Conservation (phyloP, 1,140 invertebrate genomes). For the Eupristina koningsbergeri region DNA sequence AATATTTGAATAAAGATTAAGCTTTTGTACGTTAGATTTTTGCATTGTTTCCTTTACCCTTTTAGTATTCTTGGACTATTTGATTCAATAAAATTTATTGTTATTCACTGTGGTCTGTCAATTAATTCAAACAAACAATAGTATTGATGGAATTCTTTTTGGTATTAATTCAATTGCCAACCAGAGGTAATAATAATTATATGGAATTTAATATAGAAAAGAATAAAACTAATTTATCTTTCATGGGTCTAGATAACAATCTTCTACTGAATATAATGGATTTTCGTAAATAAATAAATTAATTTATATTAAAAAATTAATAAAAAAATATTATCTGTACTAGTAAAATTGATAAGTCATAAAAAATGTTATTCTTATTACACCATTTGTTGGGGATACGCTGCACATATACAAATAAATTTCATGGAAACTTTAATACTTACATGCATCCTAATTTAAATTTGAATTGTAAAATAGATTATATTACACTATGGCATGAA, state of each 20-base stretch:
- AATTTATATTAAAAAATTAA: not conserved
- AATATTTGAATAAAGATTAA: not conserved
- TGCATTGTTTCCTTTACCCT: no score
- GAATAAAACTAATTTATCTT: not conserved
- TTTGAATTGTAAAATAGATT: not conserved
- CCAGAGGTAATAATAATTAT: no score
- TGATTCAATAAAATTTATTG: no score
- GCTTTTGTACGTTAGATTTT: not conserved
- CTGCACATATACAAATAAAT: not conserved
- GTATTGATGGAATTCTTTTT: no score
- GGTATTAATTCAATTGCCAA: no score
- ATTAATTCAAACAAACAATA: no score
- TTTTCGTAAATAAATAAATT: not conserved
- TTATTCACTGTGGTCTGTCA: no score
- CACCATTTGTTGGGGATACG: not conserved
- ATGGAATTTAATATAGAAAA: no score
- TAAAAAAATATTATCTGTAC: not conserved
- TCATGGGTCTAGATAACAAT: not conserved
- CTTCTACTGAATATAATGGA: not conserved
- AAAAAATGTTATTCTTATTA: not conserved
- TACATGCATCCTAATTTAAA: not conserved
- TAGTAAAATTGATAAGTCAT: not conserved
- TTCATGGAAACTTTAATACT: not conserved
- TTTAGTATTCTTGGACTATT: no score
- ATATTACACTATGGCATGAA: no score